Evolutionary conservation across 2,113 vertebrate species (phyloP).

Genomic region (Dendropsophus ebraccatus): DNA sequence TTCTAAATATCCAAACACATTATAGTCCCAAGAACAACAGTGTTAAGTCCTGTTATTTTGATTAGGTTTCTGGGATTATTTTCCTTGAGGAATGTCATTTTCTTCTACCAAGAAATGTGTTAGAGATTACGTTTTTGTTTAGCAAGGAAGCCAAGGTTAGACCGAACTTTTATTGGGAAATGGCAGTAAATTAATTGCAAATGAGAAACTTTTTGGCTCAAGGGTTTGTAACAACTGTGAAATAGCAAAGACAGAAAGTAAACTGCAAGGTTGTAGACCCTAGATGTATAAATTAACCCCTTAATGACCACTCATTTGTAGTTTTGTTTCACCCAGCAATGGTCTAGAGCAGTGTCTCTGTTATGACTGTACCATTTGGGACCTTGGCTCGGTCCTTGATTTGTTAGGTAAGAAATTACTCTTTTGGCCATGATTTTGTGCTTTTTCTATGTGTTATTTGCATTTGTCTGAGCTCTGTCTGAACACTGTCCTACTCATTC

Average conservation of each 20-base stretch:
- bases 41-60: slow-evolving; percentile 37
- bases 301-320: neutral
- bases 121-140: slow-evolving; percentile 23
- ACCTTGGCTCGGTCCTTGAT: too few relatives aligned
- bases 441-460: too few relatives aligned
- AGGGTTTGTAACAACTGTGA: neutral
- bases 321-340: too few relatives aligned
- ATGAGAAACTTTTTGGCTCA: slow-evolving; percentile 5
- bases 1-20: slow-evolving; percentile 34
- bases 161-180: slow-evolving; percentile 7
- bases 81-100: slow-evolving; percentile 23
- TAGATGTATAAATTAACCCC: neutral
- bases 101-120: slow-evolving; percentile 26
- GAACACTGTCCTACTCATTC: too few relatives aligned
- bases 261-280: neutral
- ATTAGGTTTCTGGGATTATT: slow-evolving; percentile 36
- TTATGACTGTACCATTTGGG: too few relatives aligned
- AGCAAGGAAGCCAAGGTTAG: neutral
- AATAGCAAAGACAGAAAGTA: slow-evolving; percentile 1
- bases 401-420: too few relatives aligned
- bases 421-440: too few relatives aligned
- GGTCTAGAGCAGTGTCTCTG: too few relatives aligned
- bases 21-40: slow-evolving; percentile 41
- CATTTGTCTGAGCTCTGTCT: too few relatives aligned
- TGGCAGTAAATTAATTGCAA: slow-evolving; percentile 13